Evolutionary conservation across 2,888 invertebrate genomes (phyloP), one percentile per base, ranked within the genome.

Genomic region (Leptopilina drosophilae): DNA sequence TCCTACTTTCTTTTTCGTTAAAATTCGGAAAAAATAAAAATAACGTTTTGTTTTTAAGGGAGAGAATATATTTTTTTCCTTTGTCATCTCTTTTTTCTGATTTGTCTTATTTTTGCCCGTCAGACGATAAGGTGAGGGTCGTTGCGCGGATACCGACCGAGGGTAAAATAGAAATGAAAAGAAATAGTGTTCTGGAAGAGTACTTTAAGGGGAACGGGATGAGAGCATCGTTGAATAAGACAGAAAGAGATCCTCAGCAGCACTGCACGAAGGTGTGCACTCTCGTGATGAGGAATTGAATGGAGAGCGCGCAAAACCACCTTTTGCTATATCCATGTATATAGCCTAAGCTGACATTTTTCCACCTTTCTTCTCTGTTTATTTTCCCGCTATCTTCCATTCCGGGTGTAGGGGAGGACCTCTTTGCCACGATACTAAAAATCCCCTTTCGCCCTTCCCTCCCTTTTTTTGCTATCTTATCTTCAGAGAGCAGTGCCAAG

Each of bases 211-310:
- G 83, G 80, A 69, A 81, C 76, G 73, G 56, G 59, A 77, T 65
- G 77, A 53, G 26, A 49, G 14, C 40, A 9, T 12, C 56, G 42
- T 75, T 42, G 73, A 46, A 64, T 46, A 69, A 65, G 64, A 56
- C 56, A 46, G 42, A 73, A 33, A 76, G 73, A 78, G 64, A 64
- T 33, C 20, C 56, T n/a, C 12, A 64, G 33, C 42, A 49, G 33
- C 33, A 33, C 33, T 33, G 33, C 73, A 11, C 12, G 75, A 64
- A 78, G 64, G 83, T 78, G 85, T 82, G 86, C 86, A 87, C 87
- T 86, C 81, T 80, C 82, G 77, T 84, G 87, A 87, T 87, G 87
- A 87, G 85, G 85, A 85, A 88, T 88, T 87, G 84, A 88, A 87
- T 84, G 85, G 83, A 82, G 85, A 83, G 82, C 80, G 81, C 80